Base-by-base conservation (phyloP, 1,140 invertebrate species). In the Cydia strobilella region DNA sequence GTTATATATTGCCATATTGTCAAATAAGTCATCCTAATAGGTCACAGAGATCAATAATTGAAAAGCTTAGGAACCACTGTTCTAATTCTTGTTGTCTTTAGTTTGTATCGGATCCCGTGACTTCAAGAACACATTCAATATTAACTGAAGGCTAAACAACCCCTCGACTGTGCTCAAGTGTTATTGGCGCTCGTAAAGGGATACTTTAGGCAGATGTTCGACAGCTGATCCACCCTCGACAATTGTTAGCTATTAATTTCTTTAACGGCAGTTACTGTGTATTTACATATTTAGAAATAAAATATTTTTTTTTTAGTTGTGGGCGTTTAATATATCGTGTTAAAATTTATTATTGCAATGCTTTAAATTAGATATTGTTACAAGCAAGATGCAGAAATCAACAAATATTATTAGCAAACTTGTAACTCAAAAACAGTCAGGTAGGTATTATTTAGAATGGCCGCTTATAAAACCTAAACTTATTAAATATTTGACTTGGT, bases 121-220 rank as follows among this genome's bases (percentile, higher is more conserved):
- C 42, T 15, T 45, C 42, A 20, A 54, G 51, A 54, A 54, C 51
- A 54, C 51, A 54, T 54, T 18, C 51, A 54, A 54, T 54, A 54
- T 54, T 54, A 54, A 54, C 51, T 18, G 15, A 54, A 54, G 51
- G n/a, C 51, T 54, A 20, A 54, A 54, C 51, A 20, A 18, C 51
- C 51, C 51, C n/a, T 45, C 42, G 35, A 39, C 9, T 39, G 42
- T 54, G 7, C 51, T 54, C 51, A 18, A 54, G 51, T 54, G 51
- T 54, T 54, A 54, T 54, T 18, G n/a, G 51, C 42, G n/a, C 48
- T 51, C 54, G 20, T 59, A 59, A 59, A 23, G 54, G 20, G 18
- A 59, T 23, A 59, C 54, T 23, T 59, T 23, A 59, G 9, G 54
- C 54, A 59, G 54, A 59, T 59, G 54, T 59, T 23, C 54, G 54